Base-by-base conservation (phyloP, 1,140 invertebrate genomes). In the Carcinoscorpius rotundicauda region DNA sequence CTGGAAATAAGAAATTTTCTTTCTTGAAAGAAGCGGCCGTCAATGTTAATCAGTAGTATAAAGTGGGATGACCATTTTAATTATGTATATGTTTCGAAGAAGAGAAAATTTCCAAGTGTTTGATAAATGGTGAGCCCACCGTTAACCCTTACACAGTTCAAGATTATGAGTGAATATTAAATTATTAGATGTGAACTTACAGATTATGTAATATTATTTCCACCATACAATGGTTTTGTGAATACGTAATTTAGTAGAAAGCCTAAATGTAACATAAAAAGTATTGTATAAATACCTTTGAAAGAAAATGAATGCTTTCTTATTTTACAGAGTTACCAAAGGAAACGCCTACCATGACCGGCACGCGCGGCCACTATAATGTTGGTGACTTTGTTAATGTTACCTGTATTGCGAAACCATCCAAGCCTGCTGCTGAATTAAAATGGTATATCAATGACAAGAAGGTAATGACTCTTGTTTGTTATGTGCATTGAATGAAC, bases 351-450 rank as follows among this genome's bases (percentile, higher is more conserved):
- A 61, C 52, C 9, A 69, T 73, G 59, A 68, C 60, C 5, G 66
- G 67, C 51, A 52, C 63, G 4, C 57, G 64, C 2, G 56, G 62
- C 8, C 65, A 68, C 60, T 66, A 73, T 50, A 58, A 66, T 52
- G 71, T 69, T 52, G 68, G 68, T 8, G 71, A 73, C 10, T 62
- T 68, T 6, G 71, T 73, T n/a, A 69, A 73, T 52, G 67, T 72
- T 4, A 70, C 64, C 8, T 73, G 72, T 52, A 64, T 64, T n/a
- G 68, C 71, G 5, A 57, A 59, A 29, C 64, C 64, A 57, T 68
- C 71, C 48, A 66, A 68, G 49, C 71, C 71, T 9, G 64, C 65
- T 4, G 65, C 68, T 8, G 70, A 71, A 63, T 60, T 72, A 52
- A 51, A 61, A 52, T 71, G 71, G 69, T 71, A 64, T 55, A 69